Evolutionary conservation across 64 coral and sea anemone genomes (phyloP).

Genomic region (Montipora sp.): DNA sequence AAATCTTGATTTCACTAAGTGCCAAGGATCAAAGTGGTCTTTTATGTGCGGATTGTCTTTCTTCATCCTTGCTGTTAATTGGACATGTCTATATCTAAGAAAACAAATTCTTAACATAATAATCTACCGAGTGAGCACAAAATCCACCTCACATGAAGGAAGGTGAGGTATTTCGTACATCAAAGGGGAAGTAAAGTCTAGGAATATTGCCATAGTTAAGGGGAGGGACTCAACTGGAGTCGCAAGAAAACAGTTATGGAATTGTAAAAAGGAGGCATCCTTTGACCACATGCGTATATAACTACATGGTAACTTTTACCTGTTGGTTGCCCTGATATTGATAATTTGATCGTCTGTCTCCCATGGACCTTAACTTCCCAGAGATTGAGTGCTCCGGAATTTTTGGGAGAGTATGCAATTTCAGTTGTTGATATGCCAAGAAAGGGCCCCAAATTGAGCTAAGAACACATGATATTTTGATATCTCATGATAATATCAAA

Average conservation of each 20-base stretch:
- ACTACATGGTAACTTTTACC: not conserved
- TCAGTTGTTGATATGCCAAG: too few relatives aligned
- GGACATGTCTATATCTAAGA: not conserved
- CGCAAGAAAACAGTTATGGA: not conserved
- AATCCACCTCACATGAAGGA: not conserved
- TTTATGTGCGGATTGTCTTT: constrained; percentile 8
- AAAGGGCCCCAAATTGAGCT: too few relatives aligned
- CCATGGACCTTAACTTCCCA: too few relatives aligned
- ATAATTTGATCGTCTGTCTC: not conserved
- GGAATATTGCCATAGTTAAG: not conserved
- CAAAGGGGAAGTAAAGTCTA: not conserved
- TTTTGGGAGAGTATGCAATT: too few relatives aligned
- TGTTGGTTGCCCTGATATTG: constrained; percentile 1
- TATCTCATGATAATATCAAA: too few relatives aligned
- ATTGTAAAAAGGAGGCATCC: not conserved
- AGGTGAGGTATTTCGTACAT: not conserved
- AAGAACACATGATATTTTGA: too few relatives aligned
- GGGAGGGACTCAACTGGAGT: not conserved
- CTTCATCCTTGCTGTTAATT: not conserved
- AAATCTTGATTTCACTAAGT: not conserved
- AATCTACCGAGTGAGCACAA: not conserved
- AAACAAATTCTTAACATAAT: not conserved
- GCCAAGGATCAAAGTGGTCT: not conserved
- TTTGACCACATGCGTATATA: not conserved
- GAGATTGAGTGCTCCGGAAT: too few relatives aligned